Percentiles rank a stretch among this genome's conserved stretches.
These are phyloP conservation scores for Ophthalmotilapia sp. DNA, from an alignment of 2,113 vertebrate species.

Conservation along the genomic window DNA sequence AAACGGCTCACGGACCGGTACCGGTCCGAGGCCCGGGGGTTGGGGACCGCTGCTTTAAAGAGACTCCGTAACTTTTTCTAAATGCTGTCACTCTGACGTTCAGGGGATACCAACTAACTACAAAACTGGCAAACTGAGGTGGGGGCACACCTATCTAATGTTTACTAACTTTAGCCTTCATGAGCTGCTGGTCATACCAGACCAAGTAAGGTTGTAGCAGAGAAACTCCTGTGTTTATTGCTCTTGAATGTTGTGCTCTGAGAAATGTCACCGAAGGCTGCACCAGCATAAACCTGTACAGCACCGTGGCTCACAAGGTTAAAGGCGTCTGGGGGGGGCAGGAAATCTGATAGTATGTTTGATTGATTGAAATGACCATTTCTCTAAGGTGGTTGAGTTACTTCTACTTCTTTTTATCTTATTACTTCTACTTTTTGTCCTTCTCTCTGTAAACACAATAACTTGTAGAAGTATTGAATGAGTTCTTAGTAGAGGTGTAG, in stretches of 20 bases:
- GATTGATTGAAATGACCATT: not conserved
- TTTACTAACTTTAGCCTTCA: not conserved
- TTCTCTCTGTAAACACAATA: not conserved
- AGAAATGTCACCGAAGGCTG: not conserved
- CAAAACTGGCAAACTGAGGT: not conserved
- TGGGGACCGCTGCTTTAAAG: not conserved
- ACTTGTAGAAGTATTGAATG: not conserved
- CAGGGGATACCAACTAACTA: not conserved
- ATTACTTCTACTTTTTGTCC: not conserved
- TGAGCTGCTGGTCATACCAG: not conserved
- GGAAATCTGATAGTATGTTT: not conserved
- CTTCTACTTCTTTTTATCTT: not conserved
- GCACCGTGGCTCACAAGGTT: not conserved
- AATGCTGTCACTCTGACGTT: not conserved
- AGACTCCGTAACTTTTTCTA: rapidly evolving
- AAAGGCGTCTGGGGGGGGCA: not conserved
- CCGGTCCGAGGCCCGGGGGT: too few relatives aligned
- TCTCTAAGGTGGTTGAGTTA: not conserved
- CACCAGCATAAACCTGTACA: not conserved
- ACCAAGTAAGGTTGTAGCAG: not conserved
- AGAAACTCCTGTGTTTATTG: not conserved
- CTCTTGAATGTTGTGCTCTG: not conserved
- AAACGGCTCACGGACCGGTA: too few relatives aligned
- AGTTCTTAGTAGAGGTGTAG: not conserved
- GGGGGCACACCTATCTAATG: not conserved